These are phyloP conservation scores for Apamea sordens DNA, from an alignment of 2,888 invertebrate genomes.

Conservation along the genomic window DNA sequence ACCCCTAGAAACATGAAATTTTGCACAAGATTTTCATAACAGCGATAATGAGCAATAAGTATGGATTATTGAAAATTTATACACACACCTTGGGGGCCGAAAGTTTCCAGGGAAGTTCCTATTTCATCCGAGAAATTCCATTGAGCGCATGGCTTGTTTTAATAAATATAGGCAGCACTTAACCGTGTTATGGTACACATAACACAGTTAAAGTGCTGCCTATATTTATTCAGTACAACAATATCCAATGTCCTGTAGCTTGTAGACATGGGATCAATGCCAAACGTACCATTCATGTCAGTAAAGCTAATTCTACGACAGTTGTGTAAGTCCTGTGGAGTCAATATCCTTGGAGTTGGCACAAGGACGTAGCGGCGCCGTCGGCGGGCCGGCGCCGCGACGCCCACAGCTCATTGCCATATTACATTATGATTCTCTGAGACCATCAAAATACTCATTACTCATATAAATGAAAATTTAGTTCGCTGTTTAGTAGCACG, in stretches of 20 bases:
- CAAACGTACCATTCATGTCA: slow-evolving; percentile 56
- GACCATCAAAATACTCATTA: slow-evolving; percentile 49
- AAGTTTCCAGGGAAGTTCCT: too few species aligned
- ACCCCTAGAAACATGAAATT: not conserved
- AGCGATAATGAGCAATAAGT: too few species aligned
- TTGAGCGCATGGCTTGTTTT: too few species aligned
- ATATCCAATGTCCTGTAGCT: slow-evolving; percentile 1
- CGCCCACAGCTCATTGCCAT: slow-evolving; percentile 50
- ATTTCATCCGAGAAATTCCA: too few species aligned
- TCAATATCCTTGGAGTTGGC: slow-evolving; percentile 54
- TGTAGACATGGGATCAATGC: slow-evolving; percentile 60
- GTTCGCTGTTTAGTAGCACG: slow-evolving; percentile 8
- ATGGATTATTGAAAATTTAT: too few species aligned
- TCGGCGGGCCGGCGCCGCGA: slow-evolving; percentile 41
- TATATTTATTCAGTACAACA: slow-evolving; percentile 22
- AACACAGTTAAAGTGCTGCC: not conserved
- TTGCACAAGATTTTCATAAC: not conserved
- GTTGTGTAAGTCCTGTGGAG: slow-evolving; percentile 61
- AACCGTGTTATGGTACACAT: not conserved
- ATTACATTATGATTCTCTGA: slow-evolving; percentile 53
- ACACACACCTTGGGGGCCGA: too few species aligned
- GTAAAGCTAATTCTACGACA: slow-evolving; percentile 61
- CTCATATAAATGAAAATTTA: slow-evolving; percentile 42
- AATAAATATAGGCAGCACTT: too few species aligned
- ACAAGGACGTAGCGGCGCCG: slow-evolving; percentile 53